Evolutionary conservation across 2,888 invertebrate genomes (phyloP).

Genomic region (Lagria hirta): DNA sequence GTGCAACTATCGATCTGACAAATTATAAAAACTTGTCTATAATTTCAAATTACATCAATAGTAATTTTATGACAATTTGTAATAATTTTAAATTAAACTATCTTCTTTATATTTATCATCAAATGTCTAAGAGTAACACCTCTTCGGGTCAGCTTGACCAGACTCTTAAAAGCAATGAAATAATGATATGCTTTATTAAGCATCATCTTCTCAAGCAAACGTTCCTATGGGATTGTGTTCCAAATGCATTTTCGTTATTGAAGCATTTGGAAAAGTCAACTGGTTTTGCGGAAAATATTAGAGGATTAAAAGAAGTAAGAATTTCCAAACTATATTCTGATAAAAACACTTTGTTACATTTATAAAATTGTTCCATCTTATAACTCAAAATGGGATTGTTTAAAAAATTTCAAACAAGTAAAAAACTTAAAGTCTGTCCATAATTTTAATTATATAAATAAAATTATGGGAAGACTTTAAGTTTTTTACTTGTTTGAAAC

Average conservation of each 20-base stretch:
- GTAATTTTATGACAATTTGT: constrained; percentile 19
- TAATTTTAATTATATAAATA: no score
- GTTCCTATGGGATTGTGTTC: constrained; percentile 16
- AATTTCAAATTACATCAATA: constrained; percentile 16
- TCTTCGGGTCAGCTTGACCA: not conserved
- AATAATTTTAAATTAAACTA: constrained; percentile 17
- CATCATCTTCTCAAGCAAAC: constrained; percentile 19
- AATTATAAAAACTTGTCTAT: constrained; percentile 20
- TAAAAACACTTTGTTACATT: no score
- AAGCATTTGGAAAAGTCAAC: constrained; percentile 15
- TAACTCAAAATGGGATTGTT: no score
- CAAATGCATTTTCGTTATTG: constrained; percentile 21
- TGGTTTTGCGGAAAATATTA: constrained; percentile 14
- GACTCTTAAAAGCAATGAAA: constrained; percentile 15
- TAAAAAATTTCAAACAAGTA: no score
- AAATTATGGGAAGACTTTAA: no score
- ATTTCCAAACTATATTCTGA: not conserved
- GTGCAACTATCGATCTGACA: constrained; percentile 14
- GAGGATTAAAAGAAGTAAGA: constrained; percentile 14
- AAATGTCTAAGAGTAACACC: constrained; percentile 12
- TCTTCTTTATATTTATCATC: constrained; percentile 19
- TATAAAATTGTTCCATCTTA: no score
- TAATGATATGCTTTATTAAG: constrained; percentile 22
- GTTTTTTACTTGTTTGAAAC: no score
- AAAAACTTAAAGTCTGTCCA: no score